Percentiles rank a stretch among this genome's conserved stretches.
Conservation (phyloP, 2,113 vertebrate species). For the Edolisoma coerulescens region DNA sequence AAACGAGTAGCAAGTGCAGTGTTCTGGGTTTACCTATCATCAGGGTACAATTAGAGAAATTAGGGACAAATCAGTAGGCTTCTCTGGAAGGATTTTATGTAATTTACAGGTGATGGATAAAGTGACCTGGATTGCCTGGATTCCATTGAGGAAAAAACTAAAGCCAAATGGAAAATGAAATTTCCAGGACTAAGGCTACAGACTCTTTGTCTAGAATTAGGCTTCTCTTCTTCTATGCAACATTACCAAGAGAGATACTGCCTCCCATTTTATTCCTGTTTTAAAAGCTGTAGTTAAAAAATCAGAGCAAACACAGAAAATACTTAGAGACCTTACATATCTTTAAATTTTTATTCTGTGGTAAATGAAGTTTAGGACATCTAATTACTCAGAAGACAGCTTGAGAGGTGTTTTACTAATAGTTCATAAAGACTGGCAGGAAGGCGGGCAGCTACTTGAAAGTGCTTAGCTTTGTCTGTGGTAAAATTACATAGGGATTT, state of each 20-base stretch:
- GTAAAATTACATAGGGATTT: not conserved
- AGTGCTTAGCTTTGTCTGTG: not conserved
- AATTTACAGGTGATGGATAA: not conserved
- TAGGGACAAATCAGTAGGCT: not conserved
- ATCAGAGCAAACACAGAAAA: not conserved
- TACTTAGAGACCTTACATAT: accelerated
- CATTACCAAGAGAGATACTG: not conserved
- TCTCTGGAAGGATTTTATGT: not conserved
- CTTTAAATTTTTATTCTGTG: not conserved
- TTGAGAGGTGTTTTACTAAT: not conserved
- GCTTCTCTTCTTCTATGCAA: not conserved
- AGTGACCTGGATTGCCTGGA: not conserved
- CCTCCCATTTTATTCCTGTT: not conserved
- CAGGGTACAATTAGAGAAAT: not conserved
- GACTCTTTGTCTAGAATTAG: not conserved
- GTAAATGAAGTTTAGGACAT: not conserved
- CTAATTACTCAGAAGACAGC: not conserved
- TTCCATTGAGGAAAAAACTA: not conserved
- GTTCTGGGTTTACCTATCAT: not conserved
- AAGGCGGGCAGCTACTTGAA: not conserved
- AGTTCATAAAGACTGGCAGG: not conserved
- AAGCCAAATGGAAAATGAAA: conserved; percentile 9
- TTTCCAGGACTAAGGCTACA: not conserved
- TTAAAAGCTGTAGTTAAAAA: not conserved
- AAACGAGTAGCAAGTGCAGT: not conserved